These are phyloP conservation scores for Hydrolagus affinis DNA, from an alignment of 2,113 vertebrate genomes.

Conservation along the genomic window DNA sequence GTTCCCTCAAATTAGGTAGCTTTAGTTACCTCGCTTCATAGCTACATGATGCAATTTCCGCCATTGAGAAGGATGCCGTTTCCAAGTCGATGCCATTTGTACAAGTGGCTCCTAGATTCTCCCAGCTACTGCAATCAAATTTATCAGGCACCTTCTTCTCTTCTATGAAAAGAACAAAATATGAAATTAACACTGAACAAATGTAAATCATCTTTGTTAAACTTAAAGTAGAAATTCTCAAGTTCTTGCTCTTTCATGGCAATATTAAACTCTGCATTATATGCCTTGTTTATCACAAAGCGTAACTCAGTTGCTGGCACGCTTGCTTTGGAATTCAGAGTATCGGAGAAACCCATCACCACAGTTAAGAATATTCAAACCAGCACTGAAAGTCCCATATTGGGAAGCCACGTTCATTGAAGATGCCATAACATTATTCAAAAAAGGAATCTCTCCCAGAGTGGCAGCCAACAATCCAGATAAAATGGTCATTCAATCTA, in stretches of 20 bases:
- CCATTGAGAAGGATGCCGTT: slow-evolving; percentile 71
- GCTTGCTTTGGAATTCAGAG: too few species aligned
- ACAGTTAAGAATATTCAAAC: too few species aligned
- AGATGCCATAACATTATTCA: too few species aligned
- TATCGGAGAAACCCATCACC: too few species aligned
- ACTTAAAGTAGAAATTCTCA: too few species aligned
- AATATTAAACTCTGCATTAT: not conserved
- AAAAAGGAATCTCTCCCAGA: too few species aligned
- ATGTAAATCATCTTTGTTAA: not conserved
- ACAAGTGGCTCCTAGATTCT: slow-evolving; percentile 50
- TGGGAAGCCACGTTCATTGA: too few species aligned
- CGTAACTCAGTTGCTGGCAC: too few species aligned
- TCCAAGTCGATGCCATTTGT: slow-evolving; percentile 59
- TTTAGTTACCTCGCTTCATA: slow-evolving; percentile 86
- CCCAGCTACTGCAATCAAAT: slow-evolving; percentile 56
- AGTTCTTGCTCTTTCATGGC: not conserved
- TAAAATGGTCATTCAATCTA: too few species aligned
- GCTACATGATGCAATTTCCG: slow-evolving; percentile 96
- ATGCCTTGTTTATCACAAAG: too few species aligned
- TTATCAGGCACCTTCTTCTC: slow-evolving; percentile 48
- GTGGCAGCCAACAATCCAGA: too few species aligned
- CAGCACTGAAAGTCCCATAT: too few species aligned
- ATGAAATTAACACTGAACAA: not conserved
- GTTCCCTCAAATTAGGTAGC: slow-evolving; percentile 26
- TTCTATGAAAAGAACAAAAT: slow-evolving; percentile 33